Evolutionary conservation across 2,888 invertebrate genomes (phyloP), one percentile per base, ranked within the genome.

Genomic region (Ametastegia equiseti): DNA sequence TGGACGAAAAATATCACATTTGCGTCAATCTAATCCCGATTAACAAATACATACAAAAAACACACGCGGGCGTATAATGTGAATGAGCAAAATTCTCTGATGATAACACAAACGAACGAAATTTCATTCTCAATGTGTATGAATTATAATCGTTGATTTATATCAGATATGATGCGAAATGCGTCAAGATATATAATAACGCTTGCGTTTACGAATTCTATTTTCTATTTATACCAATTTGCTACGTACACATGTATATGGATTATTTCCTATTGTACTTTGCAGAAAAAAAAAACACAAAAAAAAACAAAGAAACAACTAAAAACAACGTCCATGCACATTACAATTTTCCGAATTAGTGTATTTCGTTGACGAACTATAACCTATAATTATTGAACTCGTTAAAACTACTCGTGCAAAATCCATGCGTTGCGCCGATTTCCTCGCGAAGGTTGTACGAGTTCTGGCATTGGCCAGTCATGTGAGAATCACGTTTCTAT

Each of bases 401-500:
- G 1, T 13, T 36, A 27, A 71, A 30, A 71, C 6, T 45, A 47
- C 60, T 27, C 27, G 30, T 50, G 7, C 27, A 33, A 54, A 50
- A 54, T 54, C 19, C 54, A 75, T 36, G n/a, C 50, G 75, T 54
- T 54, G 50, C 75, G 54, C 50, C 33, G 75, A 75, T 75, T 75
- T 33, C 36, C 36, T 33, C 50, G n/a, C n/a, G 54, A 75, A 75
- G 75, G 75, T 33, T 73, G 23, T 36, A n/a, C n/a, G 27, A 54
- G 23, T 19, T 33, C 33, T 27, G 75, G 50, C 75, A 75, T 75
- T 75, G 50, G 75, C 54, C 54, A 11, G 50, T 75, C 75, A 75
- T 75, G 75, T 27, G 50, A 75, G 54, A 54, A 75, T 75, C 75
- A 75, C 75, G 75, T 75, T 75, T 75, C 75, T 54, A 27, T 54